phyloP scores from a whole-genome alignment of 2,888 invertebrate genomes.

The Euproctis similis region DNA sequence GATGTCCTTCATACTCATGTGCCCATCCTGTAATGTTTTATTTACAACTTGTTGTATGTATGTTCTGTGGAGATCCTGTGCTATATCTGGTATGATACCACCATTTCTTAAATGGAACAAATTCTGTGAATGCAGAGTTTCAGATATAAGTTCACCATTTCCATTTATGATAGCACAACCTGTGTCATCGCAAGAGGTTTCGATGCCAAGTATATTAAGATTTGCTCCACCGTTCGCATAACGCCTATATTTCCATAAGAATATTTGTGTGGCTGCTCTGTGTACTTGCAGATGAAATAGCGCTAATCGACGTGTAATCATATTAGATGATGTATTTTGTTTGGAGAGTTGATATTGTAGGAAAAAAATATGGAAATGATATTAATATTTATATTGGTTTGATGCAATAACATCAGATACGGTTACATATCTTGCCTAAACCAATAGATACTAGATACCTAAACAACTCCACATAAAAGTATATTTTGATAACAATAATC shows the following conservation, averaged over 20 bases:
- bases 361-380: too few species aligned
- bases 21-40: constrained; percentile 79
- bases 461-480: too few species aligned
- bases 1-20: constrained; percentile 79
- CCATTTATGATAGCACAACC: constrained; percentile 91
- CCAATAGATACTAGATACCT: too few species aligned
- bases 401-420: too few species aligned
- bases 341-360: too few species aligned
- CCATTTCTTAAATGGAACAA: constrained; percentile 83
- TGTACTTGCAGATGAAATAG: constrained; percentile 7
- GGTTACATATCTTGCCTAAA: too few species aligned
- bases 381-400: too few species aligned
- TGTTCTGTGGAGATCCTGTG: constrained; percentile 86
- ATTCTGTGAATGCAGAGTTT: constrained; percentile 88
- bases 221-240: constrained; percentile 6
- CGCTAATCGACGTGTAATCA: constrained; percentile 4
- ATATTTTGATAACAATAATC: too few species aligned
- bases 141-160: constrained; percentile 84
- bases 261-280: constrained; percentile 7
- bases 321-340: too few species aligned
- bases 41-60: constrained; percentile 85
- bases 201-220: constrained; percentile 87
- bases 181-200: constrained; percentile 98
- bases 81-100: constrained; percentile 94
- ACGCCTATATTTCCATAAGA: constrained; percentile 1